phyloP scores from a whole-genome alignment of 2,888 invertebrate genomes.

The Amblyjoppa fuscipennis region DNA sequence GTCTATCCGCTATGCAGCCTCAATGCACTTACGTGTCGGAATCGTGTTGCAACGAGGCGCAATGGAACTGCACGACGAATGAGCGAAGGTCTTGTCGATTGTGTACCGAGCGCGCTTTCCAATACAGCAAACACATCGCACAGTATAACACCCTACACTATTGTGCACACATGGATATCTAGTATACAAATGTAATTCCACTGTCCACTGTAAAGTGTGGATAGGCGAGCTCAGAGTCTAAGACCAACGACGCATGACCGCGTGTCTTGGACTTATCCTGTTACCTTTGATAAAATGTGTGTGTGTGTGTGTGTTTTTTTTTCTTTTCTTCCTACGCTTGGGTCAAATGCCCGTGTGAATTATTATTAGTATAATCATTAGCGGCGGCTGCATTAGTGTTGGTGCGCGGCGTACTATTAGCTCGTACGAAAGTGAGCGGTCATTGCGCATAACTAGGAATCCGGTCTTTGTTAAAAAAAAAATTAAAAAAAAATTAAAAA shows the following conservation, averaged over 20 bases:
- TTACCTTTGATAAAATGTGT: constrained; percentile 20
- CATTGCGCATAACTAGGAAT: too few species aligned
- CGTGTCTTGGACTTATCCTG: constrained; percentile 6
- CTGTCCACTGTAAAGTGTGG: constrained; percentile 15
- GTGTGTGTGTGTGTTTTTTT: neutral
- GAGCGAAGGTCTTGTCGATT: constrained; percentile 5
- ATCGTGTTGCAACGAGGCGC: neutral
- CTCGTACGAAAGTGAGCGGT: neutral
- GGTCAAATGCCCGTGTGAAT: constrained; percentile 20
- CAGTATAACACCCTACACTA: neutral
- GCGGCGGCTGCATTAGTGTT: too few species aligned
- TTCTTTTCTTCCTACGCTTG: constrained; percentile 32
- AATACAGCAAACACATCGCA: neutral
- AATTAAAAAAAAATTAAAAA: too few species aligned
- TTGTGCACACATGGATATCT: neutral
- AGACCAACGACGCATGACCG: constrained; percentile 58
- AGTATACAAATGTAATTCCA: neutral
- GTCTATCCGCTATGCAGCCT: neutral
- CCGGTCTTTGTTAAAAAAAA: too few species aligned
- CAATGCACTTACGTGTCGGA: neutral
- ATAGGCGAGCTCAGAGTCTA: neutral
- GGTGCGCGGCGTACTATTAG: neutral
- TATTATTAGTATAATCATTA: constrained; percentile 30
- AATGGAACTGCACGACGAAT: neutral
- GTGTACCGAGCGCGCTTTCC: neutral